A percentile compares a stretch with the other conserved stretches of the same genome.
Evolutionary conservation across 2,888 invertebrate genomes (phyloP).

Genomic region (Phlogophora meticulosa): DNA sequence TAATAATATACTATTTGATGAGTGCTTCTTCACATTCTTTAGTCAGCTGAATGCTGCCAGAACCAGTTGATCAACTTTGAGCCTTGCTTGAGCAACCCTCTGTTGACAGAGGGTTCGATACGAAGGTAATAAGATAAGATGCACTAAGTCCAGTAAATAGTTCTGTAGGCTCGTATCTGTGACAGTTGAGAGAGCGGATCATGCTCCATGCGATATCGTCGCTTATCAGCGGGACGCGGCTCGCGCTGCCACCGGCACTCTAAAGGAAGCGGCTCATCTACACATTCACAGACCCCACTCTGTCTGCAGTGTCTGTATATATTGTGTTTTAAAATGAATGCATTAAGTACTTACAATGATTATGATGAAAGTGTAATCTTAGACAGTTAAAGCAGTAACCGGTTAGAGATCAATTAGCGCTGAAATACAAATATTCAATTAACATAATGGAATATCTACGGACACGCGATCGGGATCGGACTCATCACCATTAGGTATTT

Average conservation of each 20-base stretch:
- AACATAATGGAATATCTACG: conserved; percentile 1
- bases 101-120: conserved; percentile 12
- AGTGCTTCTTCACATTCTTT: too few species aligned
- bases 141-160: background rate
- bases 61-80: background rate
- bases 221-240: conserved; percentile 28
- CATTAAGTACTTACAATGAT: background rate
- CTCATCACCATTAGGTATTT: conserved; percentile 12
- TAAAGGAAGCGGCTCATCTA: conserved; percentile 54
- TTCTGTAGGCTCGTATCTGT: conserved; percentile 28
- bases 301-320: conserved; percentile 3
- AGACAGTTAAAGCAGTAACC: background rate
- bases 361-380: background rate
- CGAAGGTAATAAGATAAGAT: conserved; percentile 43
- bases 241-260: conserved; percentile 10
- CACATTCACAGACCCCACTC: conserved; percentile 23
- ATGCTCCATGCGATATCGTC: conserved; percentile 26
- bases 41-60: background rate
- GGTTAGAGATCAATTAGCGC: conserved; percentile 10
- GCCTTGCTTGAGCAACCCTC: background rate
- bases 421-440: conserved; percentile 8
- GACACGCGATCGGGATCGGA: background rate
- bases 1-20: too few species aligned
- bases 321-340: background rate
- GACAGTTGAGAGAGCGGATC: conserved; percentile 50